Conservation (phyloP, 1,140 invertebrate species). For the Aleiodes sp. region DNA sequence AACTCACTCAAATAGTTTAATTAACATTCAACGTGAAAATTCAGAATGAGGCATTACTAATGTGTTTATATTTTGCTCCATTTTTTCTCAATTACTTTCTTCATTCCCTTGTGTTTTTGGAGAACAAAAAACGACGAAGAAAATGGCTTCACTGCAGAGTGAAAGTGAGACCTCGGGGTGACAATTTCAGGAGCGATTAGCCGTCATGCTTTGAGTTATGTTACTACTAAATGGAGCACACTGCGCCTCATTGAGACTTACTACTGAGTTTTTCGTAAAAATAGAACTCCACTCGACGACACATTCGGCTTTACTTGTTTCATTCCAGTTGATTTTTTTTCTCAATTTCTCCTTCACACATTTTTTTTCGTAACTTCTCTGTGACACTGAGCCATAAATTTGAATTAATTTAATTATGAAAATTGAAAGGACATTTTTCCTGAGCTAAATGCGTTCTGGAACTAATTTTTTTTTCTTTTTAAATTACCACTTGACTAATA, state of each 20-base stretch:
- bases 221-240: conserved; percentile 54
- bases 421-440: conserved; percentile 15
- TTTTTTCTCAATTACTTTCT: background rate
- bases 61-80: conserved; percentile 34
- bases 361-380: conserved; percentile 7
- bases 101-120: conserved; percentile 30
- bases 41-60: conserved; percentile 8
- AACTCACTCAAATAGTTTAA: background rate
- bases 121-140: conserved; percentile 28
- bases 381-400: conserved; percentile 19
- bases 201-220: conserved; percentile 63
- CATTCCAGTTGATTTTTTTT: conserved; percentile 9
- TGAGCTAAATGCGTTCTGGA: conserved; percentile 7
- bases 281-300: conserved; percentile 45
- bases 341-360: background rate
- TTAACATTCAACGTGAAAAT: background rate
- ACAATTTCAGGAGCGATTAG: conserved; percentile 66
- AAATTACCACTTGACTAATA: no score
- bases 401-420: conserved; percentile 28
- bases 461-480: background rate
- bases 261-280: conserved; percentile 51
- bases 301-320: conserved; percentile 19
- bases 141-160: conserved; percentile 13
- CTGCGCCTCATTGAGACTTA: conserved; percentile 47
- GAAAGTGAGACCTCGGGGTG: conserved; percentile 57